Evolutionary conservation across 1,140 invertebrate species (phyloP).

Genomic region (Drosophila virilis): DNA sequence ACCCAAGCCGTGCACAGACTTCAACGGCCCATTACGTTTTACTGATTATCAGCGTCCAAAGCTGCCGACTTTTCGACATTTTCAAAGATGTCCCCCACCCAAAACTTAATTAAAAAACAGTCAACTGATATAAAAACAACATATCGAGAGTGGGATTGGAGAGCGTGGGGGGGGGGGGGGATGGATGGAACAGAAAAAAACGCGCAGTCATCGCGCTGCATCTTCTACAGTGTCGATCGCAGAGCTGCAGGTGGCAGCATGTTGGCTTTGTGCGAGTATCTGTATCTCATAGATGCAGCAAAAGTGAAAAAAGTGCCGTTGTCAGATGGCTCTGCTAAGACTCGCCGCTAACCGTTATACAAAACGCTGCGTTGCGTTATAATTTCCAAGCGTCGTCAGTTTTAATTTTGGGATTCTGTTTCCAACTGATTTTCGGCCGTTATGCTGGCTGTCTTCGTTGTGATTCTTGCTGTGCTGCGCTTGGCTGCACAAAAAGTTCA

Average conservation of each 20-base stretch:
- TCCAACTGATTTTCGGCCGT: conserved; percentile 52
- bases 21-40: conserved; percentile 51
- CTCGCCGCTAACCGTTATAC: conserved; percentile 66
- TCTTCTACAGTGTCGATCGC: conserved; percentile 27
- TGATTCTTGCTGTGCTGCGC: conserved; percentile 27
- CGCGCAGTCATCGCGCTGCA: conserved; percentile 58
- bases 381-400: conserved; percentile 37
- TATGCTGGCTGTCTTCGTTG: conserved; percentile 38
- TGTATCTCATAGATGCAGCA: conserved; percentile 60
- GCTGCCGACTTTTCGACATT: conserved; percentile 34
- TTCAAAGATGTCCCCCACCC: conserved; percentile 34
- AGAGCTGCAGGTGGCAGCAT: conserved; percentile 55
- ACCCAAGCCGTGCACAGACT: conserved; percentile 2
- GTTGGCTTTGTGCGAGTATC: conserved; percentile 32
- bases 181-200: conserved; percentile 25
- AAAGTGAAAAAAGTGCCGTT: conserved; percentile 76
- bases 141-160: not conserved
- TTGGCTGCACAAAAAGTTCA: conserved; percentile 52
- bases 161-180: not conserved
- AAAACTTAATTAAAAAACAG: conserved; percentile 68
- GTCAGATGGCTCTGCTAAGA: conserved; percentile 42
- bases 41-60: conserved; percentile 51
- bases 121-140: conserved; percentile 50
- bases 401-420: conserved; percentile 49
- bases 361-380: conserved; percentile 63